Percentiles rank a stretch among this genome's conserved stretches.
phyloP scores from a whole-genome alignment of 2,888 invertebrate species.

The Andrena flavipes region DNA sequence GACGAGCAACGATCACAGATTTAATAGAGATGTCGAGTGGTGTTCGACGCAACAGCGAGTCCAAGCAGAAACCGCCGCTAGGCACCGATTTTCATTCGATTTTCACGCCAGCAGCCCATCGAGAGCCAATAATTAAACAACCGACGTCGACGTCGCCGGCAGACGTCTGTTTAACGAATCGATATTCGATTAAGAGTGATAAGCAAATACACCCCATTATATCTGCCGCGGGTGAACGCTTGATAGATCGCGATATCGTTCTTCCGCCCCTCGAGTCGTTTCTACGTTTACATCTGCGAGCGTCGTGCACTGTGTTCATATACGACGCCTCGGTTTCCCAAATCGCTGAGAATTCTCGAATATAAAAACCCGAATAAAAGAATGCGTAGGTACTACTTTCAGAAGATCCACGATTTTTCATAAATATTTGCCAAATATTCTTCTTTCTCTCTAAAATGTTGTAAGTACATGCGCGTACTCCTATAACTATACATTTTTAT shows the following conservation, averaged over 20 bases:
- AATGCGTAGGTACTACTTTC: not conserved
- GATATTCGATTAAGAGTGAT: slow-evolving; percentile 54
- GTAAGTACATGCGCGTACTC: no score
- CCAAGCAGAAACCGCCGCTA: no score
- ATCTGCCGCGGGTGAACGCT: slow-evolving; percentile 21
- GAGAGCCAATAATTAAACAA: slow-evolving; percentile 44
- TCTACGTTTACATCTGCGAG: not conserved
- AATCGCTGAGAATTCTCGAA: not conserved
- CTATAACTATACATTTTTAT: no score
- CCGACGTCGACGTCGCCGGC: slow-evolving; percentile 43
- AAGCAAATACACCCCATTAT: slow-evolving; percentile 43
- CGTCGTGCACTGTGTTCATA: not conserved
- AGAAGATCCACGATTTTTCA: no score
- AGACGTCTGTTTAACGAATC: slow-evolving; percentile 46
- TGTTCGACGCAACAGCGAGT: not conserved
- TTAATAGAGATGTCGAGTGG: not conserved
- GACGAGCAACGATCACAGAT: not conserved
- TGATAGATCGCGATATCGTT: slow-evolving; percentile 16
- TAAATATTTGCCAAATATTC: no score
- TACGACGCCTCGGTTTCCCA: no score
- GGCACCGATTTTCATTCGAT: slow-evolving; percentile 13
- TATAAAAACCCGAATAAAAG: not conserved
- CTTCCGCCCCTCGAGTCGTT: not conserved
- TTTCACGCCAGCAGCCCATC: slow-evolving; percentile 4
- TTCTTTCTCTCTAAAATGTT: no score